Evolutionary conservation across 2,113 vertebrate genomes (phyloP).

Genomic region (Myiozetetes cayanensis): DNA sequence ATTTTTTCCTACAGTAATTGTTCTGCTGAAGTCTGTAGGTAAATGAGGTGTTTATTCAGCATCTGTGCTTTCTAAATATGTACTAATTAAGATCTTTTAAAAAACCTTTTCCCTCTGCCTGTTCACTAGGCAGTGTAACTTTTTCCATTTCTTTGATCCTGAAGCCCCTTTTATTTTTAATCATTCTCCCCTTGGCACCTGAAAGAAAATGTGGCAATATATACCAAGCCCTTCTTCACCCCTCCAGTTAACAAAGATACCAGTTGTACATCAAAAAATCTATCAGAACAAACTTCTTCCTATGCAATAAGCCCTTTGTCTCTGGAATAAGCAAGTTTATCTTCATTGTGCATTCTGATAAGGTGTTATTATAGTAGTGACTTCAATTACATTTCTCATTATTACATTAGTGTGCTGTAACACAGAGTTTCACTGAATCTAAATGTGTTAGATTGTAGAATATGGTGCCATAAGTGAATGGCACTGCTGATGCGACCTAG

Average conservation of each 20-base stretch:
- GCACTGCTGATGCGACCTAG: rapidly evolving
- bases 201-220: slow-evolving; percentile 1
- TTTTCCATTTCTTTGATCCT: slow-evolving; percentile 37
- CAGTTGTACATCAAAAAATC: slow-evolving; percentile 26
- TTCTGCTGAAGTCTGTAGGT: slow-evolving; percentile 12
- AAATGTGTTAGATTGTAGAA: slow-evolving; percentile 54
- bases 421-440: slow-evolving; percentile 48
- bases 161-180: slow-evolving; percentile 19
- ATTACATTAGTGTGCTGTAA: slow-evolving; percentile 63
- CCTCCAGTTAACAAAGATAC: slow-evolving; percentile 43
- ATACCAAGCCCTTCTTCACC: neutral
- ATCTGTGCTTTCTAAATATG: slow-evolving; percentile 57
- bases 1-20: slow-evolving; percentile 37
- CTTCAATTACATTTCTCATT: slow-evolving; percentile 70
- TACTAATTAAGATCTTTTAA: slow-evolving; percentile 24
- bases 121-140: neutral
- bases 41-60: slow-evolving; percentile 52
- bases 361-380: slow-evolving; percentile 65
- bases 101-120: neutral
- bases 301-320: slow-evolving; percentile 62
- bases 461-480: neutral
- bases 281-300: slow-evolving; percentile 61
- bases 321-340: slow-evolving; percentile 67
- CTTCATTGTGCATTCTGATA: slow-evolving; percentile 71
- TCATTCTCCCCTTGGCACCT: slow-evolving; percentile 22